phyloP scores from a whole-genome alignment of 2,888 invertebrate species.

The Euproctis similis region DNA sequence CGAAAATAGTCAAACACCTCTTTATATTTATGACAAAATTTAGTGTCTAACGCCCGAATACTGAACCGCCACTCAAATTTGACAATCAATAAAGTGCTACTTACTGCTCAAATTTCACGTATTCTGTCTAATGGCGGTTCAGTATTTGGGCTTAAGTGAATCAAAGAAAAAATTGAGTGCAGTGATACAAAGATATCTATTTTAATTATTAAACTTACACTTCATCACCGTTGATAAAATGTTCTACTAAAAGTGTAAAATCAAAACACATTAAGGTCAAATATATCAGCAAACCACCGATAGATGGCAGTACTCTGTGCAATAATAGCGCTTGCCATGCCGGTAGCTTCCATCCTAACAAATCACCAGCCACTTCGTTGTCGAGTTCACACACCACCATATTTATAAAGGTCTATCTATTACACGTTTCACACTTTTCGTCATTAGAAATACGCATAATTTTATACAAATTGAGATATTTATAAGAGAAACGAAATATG shows the following conservation, averaged over 20 bases:
- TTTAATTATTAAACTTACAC: conserved; percentile 60
- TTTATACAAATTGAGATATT: conserved; percentile 1
- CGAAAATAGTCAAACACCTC: too few relatives aligned
- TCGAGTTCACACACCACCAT: conserved; percentile 67
- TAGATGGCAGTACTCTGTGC: conserved; percentile 60
- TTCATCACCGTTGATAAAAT: conserved; percentile 76
- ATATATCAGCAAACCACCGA: conserved; percentile 77
- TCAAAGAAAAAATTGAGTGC: too few relatives aligned
- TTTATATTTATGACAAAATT: too few relatives aligned
- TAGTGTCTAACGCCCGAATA: too few relatives aligned
- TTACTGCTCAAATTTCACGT: too few relatives aligned
- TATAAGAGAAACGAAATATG: conserved; percentile 1
- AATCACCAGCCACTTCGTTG: conserved; percentile 53
- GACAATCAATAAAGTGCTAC: too few relatives aligned
- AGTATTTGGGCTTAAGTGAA: too few relatives aligned
- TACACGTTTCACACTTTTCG: conserved; percentile 3
- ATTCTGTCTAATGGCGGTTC: too few relatives aligned
- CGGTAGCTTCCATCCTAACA: conserved; percentile 57
- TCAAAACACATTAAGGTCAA: conserved; percentile 81
- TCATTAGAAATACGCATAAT: conserved; percentile 1
- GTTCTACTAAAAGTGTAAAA: conserved; percentile 78
- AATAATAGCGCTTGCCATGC: conserved; percentile 60
- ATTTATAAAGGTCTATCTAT: too few relatives aligned
- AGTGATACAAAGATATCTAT: too few relatives aligned
- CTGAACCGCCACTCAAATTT: too few relatives aligned